Base-by-base conservation (phyloP, 2,888 invertebrate genomes). In the Exocentrus adspersus region DNA sequence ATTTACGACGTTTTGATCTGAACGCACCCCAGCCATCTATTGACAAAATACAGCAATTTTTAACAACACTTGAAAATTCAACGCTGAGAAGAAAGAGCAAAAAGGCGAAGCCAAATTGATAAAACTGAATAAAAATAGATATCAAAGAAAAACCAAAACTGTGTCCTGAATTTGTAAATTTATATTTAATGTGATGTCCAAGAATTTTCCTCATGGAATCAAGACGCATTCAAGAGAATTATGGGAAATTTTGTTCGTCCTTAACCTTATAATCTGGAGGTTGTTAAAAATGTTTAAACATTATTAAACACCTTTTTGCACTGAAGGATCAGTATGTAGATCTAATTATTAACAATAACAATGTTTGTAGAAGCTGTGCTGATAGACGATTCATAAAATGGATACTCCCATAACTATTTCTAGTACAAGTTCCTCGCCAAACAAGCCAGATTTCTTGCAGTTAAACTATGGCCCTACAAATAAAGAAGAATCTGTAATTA, bases 351-450 rank as follows among this genome's bases (percentile, higher is more conserved):
- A 14, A 14, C 12, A 48, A 48, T 30, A 17, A 28, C 9, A 9
- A 45, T n/a, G 16, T 24, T 48, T 14, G 9, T 28, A 14, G 28
- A 28, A 7, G 12, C 12, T 24, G 17, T 19, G 12, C 21, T 54
- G 43, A 37, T 16, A 42, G 19, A 10, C 30, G 43, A 10, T 17
- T 24, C 16, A 24, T 54, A 32, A 59, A 57, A 70, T 72, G 70
- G 70, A 68, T 65, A 72, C 70, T 30, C 69, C 66, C n/a, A 70
- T 69, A 60, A 70, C 70, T 16, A 60, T 69, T 61, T 70, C 72
- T 19, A 72, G 69, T 41, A 58, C 65, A 48, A 62, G 50, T 46
- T 61, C 60, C 16, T 50, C 58, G 37, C 41, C 60, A 28, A 62
- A 63, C 45, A 65, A 61, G 51, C 59, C 62, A 1, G 60, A 61